phyloP scores from a whole-genome alignment of 2,797 vertebrate species.

The Cyclopterus lumpus region DNA sequence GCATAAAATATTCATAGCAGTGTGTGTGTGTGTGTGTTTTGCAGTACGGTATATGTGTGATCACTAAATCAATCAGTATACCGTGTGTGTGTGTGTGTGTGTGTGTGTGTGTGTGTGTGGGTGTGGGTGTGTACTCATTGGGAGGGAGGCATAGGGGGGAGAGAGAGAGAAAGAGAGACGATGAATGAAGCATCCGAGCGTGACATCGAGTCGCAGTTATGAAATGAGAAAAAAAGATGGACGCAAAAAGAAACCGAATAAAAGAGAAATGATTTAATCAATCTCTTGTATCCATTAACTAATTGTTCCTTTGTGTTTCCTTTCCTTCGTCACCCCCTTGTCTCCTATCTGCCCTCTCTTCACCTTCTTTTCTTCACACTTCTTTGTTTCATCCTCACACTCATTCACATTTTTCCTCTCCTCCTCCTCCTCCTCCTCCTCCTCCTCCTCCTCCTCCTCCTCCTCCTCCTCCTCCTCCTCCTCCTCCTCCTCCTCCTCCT shows the following conservation, averaged over 20 bases:
- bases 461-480: no score
- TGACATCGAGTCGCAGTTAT: constrained; percentile 38
- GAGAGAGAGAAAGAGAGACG: background rate
- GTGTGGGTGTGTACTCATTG: no score
- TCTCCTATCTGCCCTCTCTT: no score
- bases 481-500: no score
- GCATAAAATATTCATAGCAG: constrained; percentile 62
- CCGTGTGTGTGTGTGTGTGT: background rate
- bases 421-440: no score
- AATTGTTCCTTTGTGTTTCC: no score
- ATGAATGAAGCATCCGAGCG: constrained; percentile 44
- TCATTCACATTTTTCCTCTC: no score
- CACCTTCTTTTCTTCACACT: background rate
- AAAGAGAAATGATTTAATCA: background rate
- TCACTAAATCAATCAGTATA: constrained; percentile 22
- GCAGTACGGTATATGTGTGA: constrained; percentile 3
- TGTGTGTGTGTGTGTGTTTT: constrained; percentile 1
- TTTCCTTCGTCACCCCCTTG: background rate
- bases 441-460: no score
- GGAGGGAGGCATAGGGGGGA: no score
- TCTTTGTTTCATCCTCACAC: no score
- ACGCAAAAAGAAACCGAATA: background rate
- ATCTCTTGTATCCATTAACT: background rate
- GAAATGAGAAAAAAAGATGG: constrained; percentile 20
- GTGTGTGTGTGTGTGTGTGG: background rate